Base-by-base conservation (phyloP, 2,113 vertebrate species). In the Grammomys dolichurus region DNA sequence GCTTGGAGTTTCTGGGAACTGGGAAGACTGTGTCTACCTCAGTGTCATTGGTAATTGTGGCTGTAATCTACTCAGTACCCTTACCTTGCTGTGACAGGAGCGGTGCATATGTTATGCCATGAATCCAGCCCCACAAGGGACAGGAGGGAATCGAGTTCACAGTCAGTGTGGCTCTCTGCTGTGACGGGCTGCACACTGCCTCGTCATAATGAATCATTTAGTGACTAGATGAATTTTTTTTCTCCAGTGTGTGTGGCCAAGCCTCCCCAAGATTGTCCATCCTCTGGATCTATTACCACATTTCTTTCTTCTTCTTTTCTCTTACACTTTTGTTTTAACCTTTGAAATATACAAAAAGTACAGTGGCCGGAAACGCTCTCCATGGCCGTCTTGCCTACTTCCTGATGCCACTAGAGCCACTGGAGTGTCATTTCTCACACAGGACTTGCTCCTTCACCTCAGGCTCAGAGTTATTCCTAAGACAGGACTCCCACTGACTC, bases 81-180 rank as follows among this genome's bases (percentile, higher is more conserved):
- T 92, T 63, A 43, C 92, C 87, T 95, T 90, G 7, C 36, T 7
- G 5, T 46, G 91, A 63, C 67, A 75, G 77, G 63, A 82, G 33
- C 43, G 77, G 24, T 33, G n/a, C 81, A n/a, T 60, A 28, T 91
- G 67, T 63, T 86, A 0, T 60, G n/a, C 56, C 78, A 40, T 40
- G 87, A 91, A 81, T 90, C 91, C 78, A 56, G 82, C 46, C 77
- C 67, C 28, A 2, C 60, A 1, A 36, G 46, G 43, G 46, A 2
- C 22, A 28, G 3, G n/a, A 76, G 87, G 73, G 24, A 65, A 88
- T 91, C 69, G 91, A 40, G 95, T 84, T 95, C 80, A 36, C 58
- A 75, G 10, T 76, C 26, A 77, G 43, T 56, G 36, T 58, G 31
- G 56, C 31, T 58, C 20, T 46, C 26, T 51, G 24, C 89, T 89